Conservation (phyloP, 2,113 vertebrate genomes). For the Oriolus oriolus region DNA sequence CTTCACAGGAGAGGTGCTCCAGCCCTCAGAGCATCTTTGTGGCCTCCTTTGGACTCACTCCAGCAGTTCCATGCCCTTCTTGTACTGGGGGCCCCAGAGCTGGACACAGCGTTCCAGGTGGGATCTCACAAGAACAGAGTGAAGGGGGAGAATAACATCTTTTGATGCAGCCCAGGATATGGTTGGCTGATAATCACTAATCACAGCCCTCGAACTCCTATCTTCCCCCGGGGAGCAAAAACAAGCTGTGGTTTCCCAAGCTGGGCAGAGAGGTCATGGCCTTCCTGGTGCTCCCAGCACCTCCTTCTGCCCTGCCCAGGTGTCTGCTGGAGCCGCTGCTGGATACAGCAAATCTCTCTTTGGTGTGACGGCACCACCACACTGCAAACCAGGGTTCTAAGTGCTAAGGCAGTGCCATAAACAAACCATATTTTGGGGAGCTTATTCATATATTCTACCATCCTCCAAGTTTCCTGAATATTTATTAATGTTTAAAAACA, state of each 20-base stretch:
- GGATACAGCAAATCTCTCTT: not conserved
- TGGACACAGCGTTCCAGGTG: not conserved
- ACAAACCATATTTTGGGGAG: not conserved
- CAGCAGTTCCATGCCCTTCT: not conserved
- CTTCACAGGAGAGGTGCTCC: not conserved
- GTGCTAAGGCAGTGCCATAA: not conserved
- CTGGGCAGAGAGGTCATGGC: not conserved
- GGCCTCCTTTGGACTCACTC: not conserved
- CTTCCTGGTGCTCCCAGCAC: not conserved
- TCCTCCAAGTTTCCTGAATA: not conserved
- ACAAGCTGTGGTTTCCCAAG: not conserved
- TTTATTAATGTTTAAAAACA: not conserved
- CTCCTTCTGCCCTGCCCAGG: not conserved
- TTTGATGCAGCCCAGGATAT: not conserved
- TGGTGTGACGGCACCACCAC: fast-evolving
- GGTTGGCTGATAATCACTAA: not conserved
- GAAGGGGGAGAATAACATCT: not conserved
- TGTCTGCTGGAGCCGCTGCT: not conserved
- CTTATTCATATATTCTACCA: not conserved
- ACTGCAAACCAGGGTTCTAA: not conserved
- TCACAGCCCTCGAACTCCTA: not conserved
- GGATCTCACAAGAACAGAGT: not conserved
- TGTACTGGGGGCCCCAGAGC: fast-evolving
- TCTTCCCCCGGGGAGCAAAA: not conserved
- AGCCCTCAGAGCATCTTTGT: not conserved